Percentiles rank a stretch among this genome's conserved stretches.
phyloP scores from a whole-genome alignment of 2,797 vertebrate species.

The Gymnothorax javanicus region DNA sequence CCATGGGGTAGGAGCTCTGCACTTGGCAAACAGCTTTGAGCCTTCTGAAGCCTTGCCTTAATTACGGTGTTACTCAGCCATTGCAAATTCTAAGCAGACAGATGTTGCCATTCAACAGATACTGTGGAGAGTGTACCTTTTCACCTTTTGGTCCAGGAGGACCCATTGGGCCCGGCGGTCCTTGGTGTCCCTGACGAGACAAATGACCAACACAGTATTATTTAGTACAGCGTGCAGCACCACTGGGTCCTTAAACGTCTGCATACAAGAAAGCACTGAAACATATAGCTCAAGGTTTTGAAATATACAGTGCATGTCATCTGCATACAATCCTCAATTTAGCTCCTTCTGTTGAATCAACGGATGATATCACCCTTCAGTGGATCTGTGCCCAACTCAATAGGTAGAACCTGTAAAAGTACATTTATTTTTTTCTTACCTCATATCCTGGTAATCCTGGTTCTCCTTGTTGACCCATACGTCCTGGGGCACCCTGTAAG shows the following conservation, averaged over 20 bases:
- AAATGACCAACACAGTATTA: slow-evolving; percentile 31
- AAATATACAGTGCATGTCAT: background rate
- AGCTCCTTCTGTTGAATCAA: background rate
- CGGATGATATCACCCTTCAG: background rate
- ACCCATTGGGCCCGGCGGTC: slow-evolving; percentile 84
- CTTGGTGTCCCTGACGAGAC: slow-evolving; percentile 84
- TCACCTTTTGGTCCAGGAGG: slow-evolving; percentile 90
- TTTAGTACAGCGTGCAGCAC: slow-evolving; percentile 4
- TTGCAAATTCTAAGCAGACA: background rate
- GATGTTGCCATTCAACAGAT: slow-evolving; percentile 32
- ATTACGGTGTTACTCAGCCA: background rate
- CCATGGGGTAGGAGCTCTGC: background rate
- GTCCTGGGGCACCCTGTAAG: slow-evolving; percentile 87
- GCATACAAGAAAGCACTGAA: background rate
- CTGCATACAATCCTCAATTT: background rate
- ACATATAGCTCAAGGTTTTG: background rate
- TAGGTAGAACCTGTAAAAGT: background rate
- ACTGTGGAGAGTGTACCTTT: slow-evolving; percentile 80
- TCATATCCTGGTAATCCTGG: slow-evolving; percentile 88
- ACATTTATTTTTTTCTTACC: slow-evolving; percentile 64
- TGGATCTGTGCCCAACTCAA: background rate
- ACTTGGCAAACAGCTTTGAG: background rate
- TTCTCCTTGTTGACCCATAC: slow-evolving; percentile 92
- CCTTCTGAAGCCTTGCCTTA: background rate
- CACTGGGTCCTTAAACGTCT: background rate